Conservation (phyloP, 2,113 vertebrate genomes). For the Misgurnus anguillicaudatus region DNA sequence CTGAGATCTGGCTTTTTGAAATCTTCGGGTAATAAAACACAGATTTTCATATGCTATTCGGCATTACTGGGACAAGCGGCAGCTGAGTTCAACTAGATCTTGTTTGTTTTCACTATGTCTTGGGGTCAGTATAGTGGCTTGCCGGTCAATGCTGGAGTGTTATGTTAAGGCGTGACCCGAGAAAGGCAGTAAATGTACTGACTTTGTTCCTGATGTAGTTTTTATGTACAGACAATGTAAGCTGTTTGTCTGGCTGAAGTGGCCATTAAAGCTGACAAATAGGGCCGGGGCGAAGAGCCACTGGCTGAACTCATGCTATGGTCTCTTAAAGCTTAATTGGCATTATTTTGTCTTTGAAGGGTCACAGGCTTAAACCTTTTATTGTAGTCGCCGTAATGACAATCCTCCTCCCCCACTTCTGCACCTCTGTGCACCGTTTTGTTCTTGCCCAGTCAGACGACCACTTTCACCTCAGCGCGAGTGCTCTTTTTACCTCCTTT, state of each 20-base stretch:
- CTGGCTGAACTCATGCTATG: slow-evolving; percentile 37
- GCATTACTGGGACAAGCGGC: neutral
- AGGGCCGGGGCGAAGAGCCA: slow-evolving; percentile 22
- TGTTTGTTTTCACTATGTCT: slow-evolving; percentile 21
- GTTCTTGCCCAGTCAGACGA: slow-evolving; percentile 57
- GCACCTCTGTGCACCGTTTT: slow-evolving; percentile 38
- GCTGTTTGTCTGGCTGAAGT: slow-evolving; percentile 41
- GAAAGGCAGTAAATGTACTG: slow-evolving; percentile 45
- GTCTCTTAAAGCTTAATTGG: slow-evolving; percentile 49
- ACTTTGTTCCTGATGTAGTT: slow-evolving; percentile 44
- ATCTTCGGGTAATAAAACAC: neutral
- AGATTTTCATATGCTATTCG: slow-evolving; percentile 10
- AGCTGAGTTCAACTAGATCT: neutral
- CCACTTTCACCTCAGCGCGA: slow-evolving; percentile 51
- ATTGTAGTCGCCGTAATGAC: slow-evolving; percentile 51
- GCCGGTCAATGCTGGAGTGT: slow-evolving; percentile 1
- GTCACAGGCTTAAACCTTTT: slow-evolving; percentile 45
- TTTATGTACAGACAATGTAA: slow-evolving; percentile 35
- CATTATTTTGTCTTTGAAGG: slow-evolving; percentile 54
- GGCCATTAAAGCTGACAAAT: slow-evolving; percentile 49
- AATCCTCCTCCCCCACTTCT: slow-evolving; percentile 39
- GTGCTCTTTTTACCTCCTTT: slow-evolving; percentile 65
- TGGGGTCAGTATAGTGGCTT: slow-evolving; percentile 20
- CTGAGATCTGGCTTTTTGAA: slow-evolving; percentile 1
- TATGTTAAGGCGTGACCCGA: slow-evolving; percentile 26